Conservation (phyloP, 2,888 invertebrate species). For the Isoperla grammatica region DNA sequence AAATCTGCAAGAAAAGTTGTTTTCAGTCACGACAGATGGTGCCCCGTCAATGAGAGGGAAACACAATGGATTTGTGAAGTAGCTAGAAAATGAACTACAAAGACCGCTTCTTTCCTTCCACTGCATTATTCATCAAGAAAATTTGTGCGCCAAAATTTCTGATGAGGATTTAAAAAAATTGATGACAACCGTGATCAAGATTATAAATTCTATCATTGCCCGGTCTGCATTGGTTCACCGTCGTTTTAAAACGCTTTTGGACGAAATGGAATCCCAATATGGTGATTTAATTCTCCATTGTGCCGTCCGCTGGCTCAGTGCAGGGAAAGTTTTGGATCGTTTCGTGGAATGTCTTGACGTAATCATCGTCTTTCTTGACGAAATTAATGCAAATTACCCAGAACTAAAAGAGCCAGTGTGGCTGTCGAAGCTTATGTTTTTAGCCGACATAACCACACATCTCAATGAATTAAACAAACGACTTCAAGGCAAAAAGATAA, state of each 20-base stretch:
- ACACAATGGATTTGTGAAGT: slow-evolving; percentile 27
- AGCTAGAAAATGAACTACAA: slow-evolving; percentile 33
- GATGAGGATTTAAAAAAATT: slow-evolving; percentile 30
- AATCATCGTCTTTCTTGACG: no score
- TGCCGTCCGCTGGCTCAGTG: slow-evolving; percentile 33
- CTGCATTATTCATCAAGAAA: slow-evolving; percentile 35
- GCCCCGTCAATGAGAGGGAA: slow-evolving; percentile 32
- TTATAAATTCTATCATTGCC: slow-evolving; percentile 32
- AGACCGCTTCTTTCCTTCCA: slow-evolving; percentile 34
- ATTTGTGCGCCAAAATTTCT: slow-evolving; percentile 28
- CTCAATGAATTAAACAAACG: no score
- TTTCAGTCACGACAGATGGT: slow-evolving; percentile 34
- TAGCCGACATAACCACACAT: no score
- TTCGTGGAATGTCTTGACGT: slow-evolving; percentile 33
- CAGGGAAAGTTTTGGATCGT: slow-evolving; percentile 34
- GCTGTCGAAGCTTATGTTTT: no score
- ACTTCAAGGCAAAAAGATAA: no score
- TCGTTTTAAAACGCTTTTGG: slow-evolving; percentile 33
- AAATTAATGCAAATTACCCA: no score
- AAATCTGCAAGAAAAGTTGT: slow-evolving; percentile 34
- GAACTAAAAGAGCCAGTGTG: no score
- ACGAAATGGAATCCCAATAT: slow-evolving; percentile 34
- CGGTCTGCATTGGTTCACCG: slow-evolving; percentile 33
- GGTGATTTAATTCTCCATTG: slow-evolving; percentile 33
- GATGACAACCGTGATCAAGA: slow-evolving; percentile 34